Evolutionary conservation across 2,797 vertebrate genomes (phyloP).

Genomic region (Acropternis orthonyx): DNA sequence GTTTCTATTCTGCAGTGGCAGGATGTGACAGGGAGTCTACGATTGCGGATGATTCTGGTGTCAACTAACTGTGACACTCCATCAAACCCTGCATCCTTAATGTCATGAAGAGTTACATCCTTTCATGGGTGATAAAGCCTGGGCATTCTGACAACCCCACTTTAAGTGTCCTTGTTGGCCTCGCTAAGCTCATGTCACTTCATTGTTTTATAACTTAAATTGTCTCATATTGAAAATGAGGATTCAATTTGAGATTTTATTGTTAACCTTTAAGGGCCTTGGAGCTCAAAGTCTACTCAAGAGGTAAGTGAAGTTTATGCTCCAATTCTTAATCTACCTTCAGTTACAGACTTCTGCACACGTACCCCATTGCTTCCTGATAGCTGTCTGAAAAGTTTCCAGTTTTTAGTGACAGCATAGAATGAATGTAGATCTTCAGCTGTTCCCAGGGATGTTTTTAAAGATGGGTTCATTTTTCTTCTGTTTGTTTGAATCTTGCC

Average conservation of each 20-base stretch:
- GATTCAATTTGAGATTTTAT: constrained; percentile 79
- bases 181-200: constrained; percentile 76
- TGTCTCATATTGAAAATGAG: constrained; percentile 76
- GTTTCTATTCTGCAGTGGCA: constrained; percentile 72
- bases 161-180: constrained; percentile 78
- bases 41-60: constrained; percentile 76
- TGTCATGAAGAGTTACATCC: constrained; percentile 78
- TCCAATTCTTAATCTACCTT: constrained; percentile 72
- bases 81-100: constrained; percentile 79
- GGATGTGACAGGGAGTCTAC: constrained; percentile 75
- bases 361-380: constrained; percentile 29
- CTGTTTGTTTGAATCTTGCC: constrained; percentile 48
- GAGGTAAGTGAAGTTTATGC: constrained; percentile 77
- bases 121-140: constrained; percentile 79
- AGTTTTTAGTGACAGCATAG: neutral
- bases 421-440: neutral
- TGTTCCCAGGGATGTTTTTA: constrained; percentile 15
- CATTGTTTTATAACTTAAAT: constrained; percentile 79
- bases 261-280: constrained; percentile 81
- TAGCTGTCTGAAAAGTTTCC: constrained; percentile 47
- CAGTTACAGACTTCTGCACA: constrained; percentile 67
- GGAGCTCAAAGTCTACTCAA: constrained; percentile 71
- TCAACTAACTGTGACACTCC: constrained; percentile 81
- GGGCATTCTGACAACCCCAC: constrained; percentile 69
- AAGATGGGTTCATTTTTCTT: constrained; percentile 40